These are phyloP conservation scores for Malurus alboscapulatus DNA, from an alignment of 2,113 vertebrate species.

Conservation along the genomic window DNA sequence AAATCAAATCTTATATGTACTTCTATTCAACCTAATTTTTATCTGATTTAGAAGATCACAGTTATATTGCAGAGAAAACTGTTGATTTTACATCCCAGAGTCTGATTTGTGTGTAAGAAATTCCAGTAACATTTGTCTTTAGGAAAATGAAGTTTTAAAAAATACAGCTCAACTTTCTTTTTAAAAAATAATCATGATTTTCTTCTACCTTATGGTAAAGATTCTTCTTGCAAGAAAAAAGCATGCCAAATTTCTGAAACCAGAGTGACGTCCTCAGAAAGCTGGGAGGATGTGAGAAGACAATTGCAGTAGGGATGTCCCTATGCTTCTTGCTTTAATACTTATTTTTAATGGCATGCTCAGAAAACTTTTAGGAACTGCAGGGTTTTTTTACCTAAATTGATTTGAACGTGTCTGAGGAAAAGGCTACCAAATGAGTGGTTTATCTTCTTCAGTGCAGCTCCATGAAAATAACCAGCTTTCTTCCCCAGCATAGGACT, in stretches of 20 bases:
- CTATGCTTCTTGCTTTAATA: background rate
- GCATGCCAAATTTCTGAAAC: background rate
- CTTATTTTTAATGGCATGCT: background rate
- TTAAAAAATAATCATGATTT: background rate
- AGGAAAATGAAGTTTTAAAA: background rate
- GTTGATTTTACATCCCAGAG: background rate
- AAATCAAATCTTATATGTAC: background rate
- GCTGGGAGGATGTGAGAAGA: background rate
- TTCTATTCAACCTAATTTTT: background rate
- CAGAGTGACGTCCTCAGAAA: background rate
- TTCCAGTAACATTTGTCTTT: background rate
- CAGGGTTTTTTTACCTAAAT: background rate
- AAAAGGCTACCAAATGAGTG: background rate
- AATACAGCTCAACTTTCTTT: background rate
- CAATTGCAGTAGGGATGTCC: background rate
- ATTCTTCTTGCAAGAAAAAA: background rate
- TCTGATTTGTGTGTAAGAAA: background rate
- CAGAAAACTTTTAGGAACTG: background rate
- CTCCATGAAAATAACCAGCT: background rate
- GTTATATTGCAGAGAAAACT: background rate
- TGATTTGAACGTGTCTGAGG: background rate
- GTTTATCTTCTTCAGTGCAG: background rate
- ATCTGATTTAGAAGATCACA: background rate
- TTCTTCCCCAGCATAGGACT: background rate
- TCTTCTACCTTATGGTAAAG: background rate